phyloP scores from a whole-genome alignment of 2,888 invertebrate species.

The Drosophila paranaensis region DNA sequence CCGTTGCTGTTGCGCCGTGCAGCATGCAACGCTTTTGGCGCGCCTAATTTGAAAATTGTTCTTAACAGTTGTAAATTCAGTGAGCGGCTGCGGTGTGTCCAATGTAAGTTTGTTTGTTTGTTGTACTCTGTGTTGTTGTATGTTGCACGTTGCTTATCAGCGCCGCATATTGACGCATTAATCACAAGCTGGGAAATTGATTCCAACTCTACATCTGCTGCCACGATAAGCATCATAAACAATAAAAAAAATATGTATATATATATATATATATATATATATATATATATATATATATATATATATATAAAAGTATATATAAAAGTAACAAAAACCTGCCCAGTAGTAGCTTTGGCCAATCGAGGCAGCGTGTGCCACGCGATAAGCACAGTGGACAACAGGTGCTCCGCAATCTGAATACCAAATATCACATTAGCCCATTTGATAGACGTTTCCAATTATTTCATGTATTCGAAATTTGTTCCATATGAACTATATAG shows the following conservation, averaged over 20 bases:
- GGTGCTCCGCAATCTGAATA: conserved; percentile 31
- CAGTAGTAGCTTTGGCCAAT: conserved; percentile 21
- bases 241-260: conserved; percentile 15
- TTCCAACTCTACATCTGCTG: conserved; percentile 59
- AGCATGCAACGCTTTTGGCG: conserved; percentile 54
- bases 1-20: conserved; percentile 36
- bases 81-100: conserved; percentile 22
- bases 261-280: neutral
- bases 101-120: conserved; percentile 43
- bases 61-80: conserved; percentile 14
- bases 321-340: conserved; percentile 13
- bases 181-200: conserved; percentile 65
- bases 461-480: neutral
- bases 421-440: conserved; percentile 1
- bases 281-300: neutral
- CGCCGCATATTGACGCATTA: conserved; percentile 40
- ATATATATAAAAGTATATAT: neutral
- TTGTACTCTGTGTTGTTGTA: conserved; percentile 2
- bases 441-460: neutral
- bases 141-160: conserved; percentile 31
- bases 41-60: conserved; percentile 39
- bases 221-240: conserved; percentile 47
- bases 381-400: conserved; percentile 45
- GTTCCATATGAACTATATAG: too few species aligned
- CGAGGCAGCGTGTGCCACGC: conserved; percentile 10